phyloP scores from a whole-genome alignment of 64 coral and sea anemone genomes.

The Pocillopora damicornis region DNA sequence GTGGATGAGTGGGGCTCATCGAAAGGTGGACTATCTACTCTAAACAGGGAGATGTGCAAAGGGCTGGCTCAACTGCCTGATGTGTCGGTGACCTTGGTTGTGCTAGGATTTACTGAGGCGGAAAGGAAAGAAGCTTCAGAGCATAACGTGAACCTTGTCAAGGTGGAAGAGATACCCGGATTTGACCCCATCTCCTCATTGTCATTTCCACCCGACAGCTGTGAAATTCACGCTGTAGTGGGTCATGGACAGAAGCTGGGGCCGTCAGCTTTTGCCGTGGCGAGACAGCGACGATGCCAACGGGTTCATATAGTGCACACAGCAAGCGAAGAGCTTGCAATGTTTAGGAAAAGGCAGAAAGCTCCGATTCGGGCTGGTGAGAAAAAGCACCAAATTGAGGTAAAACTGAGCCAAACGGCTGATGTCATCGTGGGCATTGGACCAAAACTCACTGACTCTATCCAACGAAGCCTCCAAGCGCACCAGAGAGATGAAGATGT shows the following conservation, averaged over 20 bases:
- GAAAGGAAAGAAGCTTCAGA: background rate
- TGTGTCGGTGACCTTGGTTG: background rate
- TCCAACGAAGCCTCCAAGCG: background rate
- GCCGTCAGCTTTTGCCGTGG: background rate
- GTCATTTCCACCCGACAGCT: background rate
- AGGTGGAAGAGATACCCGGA: background rate
- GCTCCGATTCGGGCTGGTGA: background rate
- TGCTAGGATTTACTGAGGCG: background rate
- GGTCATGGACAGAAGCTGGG: constrained; percentile 7
- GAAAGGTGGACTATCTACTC: background rate
- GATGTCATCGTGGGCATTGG: background rate
- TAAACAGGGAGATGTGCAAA: constrained; percentile 4
- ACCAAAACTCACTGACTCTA: background rate
- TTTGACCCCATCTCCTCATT: background rate
- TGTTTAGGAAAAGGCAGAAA: background rate
- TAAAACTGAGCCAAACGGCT: background rate
- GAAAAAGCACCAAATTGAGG: background rate
- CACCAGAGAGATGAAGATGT: background rate
- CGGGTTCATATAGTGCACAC: constrained; percentile 7
- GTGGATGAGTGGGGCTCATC: background rate
- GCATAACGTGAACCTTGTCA: background rate
- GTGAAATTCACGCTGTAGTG: background rate
- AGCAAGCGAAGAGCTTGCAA: background rate
- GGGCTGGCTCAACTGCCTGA: background rate
- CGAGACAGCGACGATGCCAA: background rate